Conservation (phyloP, 2,888 invertebrate species). For the Melinaea menophilus region DNA sequence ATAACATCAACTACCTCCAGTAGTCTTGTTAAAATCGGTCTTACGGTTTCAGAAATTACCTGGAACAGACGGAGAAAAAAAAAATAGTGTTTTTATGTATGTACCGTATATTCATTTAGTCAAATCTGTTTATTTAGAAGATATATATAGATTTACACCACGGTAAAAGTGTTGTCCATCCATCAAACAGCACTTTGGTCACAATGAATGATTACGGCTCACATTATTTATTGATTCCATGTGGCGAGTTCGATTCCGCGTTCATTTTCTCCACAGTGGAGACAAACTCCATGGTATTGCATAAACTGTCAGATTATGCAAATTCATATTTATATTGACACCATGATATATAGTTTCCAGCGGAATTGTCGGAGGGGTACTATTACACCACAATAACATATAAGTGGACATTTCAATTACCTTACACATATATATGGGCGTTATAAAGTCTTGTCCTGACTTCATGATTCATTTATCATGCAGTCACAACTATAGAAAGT, state of each 20-base stretch:
- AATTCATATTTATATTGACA: slow-evolving; percentile 18
- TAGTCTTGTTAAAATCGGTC: too few relatives aligned
- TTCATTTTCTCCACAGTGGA: slow-evolving; percentile 49
- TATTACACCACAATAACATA: too few relatives aligned
- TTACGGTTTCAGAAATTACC: too few relatives aligned
- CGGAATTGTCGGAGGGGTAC: not conserved
- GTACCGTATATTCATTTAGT: too few relatives aligned
- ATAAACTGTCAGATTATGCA: slow-evolving; percentile 28
- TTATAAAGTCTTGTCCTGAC: too few relatives aligned
- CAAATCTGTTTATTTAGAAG: not conserved
- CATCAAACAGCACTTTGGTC: slow-evolving; percentile 34
- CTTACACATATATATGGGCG: too few relatives aligned
- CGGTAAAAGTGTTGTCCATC: slow-evolving; percentile 25
- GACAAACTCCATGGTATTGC: slow-evolving; percentile 23
- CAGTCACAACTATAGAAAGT: too few relatives aligned
- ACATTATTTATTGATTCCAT: slow-evolving; percentile 56
- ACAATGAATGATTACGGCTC: slow-evolving; percentile 55
- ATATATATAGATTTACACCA: not conserved
- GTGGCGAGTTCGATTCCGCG: slow-evolving; percentile 44
- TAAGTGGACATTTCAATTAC: too few relatives aligned
- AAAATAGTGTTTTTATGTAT: too few relatives aligned
- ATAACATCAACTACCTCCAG: too few relatives aligned
- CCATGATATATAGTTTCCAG: not conserved
- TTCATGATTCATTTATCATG: too few relatives aligned
- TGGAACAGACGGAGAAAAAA: too few relatives aligned